Evolutionary conservation across 1,140 invertebrate genomes (phyloP).

Genomic region (Gerris buenoi): DNA sequence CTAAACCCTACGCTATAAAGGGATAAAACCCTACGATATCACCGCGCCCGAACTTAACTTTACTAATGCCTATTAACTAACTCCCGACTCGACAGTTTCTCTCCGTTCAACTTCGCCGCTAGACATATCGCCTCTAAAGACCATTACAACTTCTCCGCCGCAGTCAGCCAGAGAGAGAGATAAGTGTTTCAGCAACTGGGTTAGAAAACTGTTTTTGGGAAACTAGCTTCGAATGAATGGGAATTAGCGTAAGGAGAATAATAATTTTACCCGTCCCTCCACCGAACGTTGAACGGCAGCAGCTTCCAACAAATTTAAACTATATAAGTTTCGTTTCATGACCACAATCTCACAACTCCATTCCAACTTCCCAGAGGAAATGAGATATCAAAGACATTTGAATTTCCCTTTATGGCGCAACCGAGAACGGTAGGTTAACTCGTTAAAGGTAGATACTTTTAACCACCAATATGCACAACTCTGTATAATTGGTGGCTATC

Average conservation of each 20-base stretch:
- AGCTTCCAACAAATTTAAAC: not conserved
- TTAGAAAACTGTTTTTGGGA: not conserved
- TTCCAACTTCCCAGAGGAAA: no score
- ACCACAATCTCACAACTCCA: not conserved
- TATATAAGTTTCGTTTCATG: not conserved
- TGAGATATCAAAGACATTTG: not conserved
- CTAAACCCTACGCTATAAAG: not conserved
- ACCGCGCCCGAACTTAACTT: not conserved
- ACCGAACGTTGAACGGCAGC: not conserved
- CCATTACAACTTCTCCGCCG: not conserved
- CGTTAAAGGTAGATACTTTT: no score
- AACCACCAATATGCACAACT: no score
- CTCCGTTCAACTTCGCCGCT: not conserved
- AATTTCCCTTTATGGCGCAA: not conserved
- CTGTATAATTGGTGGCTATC: no score
- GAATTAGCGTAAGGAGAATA: not conserved
- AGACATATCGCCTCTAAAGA: not conserved
- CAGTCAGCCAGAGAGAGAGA: not conserved
- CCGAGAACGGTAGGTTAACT: not conserved
- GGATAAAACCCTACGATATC: not conserved
- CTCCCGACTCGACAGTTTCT: not conserved
- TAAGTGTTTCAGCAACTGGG: not conserved
- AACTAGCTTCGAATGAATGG: not conserved
- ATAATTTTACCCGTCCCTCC: not conserved
- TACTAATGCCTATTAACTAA: not conserved